Conservation (phyloP, 53 echinoderm and acorn worm species). For the Luidia sarsii region DNA sequence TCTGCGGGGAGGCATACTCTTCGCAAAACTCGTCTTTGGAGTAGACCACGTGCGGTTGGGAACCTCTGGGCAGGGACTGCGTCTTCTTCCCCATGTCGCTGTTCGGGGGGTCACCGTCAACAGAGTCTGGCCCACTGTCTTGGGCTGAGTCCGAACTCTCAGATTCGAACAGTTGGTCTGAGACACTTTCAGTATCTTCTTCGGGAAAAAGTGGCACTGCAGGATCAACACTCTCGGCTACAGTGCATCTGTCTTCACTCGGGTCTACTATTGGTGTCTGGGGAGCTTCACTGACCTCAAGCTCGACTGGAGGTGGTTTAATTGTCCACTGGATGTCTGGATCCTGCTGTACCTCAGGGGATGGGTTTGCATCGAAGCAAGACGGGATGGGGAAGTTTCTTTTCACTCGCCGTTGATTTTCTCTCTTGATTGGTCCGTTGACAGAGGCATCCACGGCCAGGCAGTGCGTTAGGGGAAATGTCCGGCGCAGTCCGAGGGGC, state of each 20-base stretch:
- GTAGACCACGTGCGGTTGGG: slow-evolving; percentile 48
- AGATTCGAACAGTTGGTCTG: neutral
- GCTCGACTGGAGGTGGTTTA: neutral
- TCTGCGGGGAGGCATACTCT: slow-evolving; percentile 49
- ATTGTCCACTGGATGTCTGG: neutral
- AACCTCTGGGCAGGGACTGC: slow-evolving; percentile 34
- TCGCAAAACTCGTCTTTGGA: slow-evolving; percentile 68
- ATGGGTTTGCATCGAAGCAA: neutral
- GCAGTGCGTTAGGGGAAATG: too few relatives aligned
- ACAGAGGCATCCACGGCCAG: neutral
- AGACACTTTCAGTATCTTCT: neutral
- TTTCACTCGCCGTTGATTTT: neutral
- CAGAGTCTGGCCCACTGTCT: neutral
- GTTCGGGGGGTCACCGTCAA: neutral
- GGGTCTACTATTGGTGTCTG: too few relatives aligned
- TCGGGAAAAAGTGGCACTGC: too few relatives aligned
- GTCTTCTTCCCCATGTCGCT: slow-evolving; percentile 35
- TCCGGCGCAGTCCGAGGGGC: neutral
- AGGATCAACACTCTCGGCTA: too few relatives aligned
- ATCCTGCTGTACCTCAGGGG: neutral
- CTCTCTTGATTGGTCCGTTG: neutral
- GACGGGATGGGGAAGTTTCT: slow-evolving; percentile 27
- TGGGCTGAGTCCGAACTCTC: neutral
- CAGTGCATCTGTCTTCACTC: too few relatives aligned
- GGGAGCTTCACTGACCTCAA: neutral